Base-by-base conservation (phyloP, 2,888 invertebrate species). In the Nezara viridula region DNA sequence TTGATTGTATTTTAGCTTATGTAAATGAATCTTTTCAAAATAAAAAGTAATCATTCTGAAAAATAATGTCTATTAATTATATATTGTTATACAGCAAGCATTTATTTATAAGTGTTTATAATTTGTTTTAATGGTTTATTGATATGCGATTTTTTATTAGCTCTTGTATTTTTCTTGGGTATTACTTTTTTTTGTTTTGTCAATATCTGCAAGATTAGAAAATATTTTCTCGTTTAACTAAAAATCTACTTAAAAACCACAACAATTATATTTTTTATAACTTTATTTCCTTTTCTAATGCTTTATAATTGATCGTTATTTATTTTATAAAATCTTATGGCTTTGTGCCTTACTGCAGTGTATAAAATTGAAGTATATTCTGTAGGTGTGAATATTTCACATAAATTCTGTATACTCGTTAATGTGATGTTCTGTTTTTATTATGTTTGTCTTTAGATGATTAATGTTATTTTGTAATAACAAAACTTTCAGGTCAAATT, bases 331-430 rank as follows among this genome's bases (percentile, higher is more conserved):
- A 44, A 60, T 73, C 21, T 73, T 73, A 27, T 73, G 88, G 88
- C 88, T 88, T 88, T 88, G 88, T 88, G 88, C 88, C 88, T 88
- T 88, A 88, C 32, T 88, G 66, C 88, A 81, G 14, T 88, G 88
- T 88, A 88, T 86, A 88, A 88, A 88, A 86, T 55, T 47, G n/a
- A 66, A 66, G 32, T 32, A 88, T 88, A 47, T 88, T 88, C 37
- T 88, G 44, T 49, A 73, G 66, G 73, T 73, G 88, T 60, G 60
- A 88, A 44, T 86, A 81, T 47, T 81, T 81, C 81, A 81, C 81
- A 73, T 49, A 88, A 19, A 73, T 73, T 73, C 73, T 47, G 60
- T 73, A 88, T 73, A 81, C 81, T 81, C 16, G 44, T 86, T 85
- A 47, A 85, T 86, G 86, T 86, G 24, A 40, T 86, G 86, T 86